Percentiles rank a stretch among this genome's conserved stretches.
phyloP scores from a whole-genome alignment of 2,888 invertebrate species.

The Ophion obscuratus region DNA sequence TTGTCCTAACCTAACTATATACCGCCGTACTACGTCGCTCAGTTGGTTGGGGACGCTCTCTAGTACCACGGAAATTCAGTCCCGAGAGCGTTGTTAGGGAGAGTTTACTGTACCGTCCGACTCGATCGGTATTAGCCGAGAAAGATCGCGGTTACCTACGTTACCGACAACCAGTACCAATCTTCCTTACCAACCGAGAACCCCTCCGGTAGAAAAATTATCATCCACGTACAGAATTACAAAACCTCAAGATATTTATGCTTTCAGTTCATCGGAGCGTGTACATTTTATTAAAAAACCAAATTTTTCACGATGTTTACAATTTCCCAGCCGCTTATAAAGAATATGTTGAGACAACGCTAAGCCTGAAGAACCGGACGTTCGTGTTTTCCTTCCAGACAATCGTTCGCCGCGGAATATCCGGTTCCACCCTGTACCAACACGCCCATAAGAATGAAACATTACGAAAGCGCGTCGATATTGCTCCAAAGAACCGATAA shows the following conservation, averaged over 20 bases:
- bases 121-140: conserved; percentile 1
- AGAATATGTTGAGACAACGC: conserved; percentile 60
- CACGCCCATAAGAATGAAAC: neutral
- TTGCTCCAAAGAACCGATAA: conserved; percentile 50
- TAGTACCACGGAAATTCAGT: too few species aligned
- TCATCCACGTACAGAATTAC: neutral
- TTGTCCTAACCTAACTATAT: too few species aligned
- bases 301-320: neutral
- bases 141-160: neutral
- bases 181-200: neutral
- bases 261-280: neutral
- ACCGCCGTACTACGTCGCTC: too few species aligned
- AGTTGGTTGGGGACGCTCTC: too few species aligned
- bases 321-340: neutral
- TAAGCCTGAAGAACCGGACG: conserved; percentile 94
- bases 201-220: neutral
- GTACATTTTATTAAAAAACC: conserved; percentile 10
- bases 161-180: neutral
- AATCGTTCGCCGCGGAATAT: conserved; percentile 94
- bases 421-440: conserved; percentile 95
- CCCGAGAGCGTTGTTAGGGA: too few species aligned
- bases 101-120: neutral
- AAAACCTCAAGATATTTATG: neutral
- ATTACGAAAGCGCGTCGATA: neutral
- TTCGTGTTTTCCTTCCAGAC: conserved; percentile 92